Evolutionary conservation across 1,140 invertebrate species (phyloP).

Genomic region (Antheraea pernyi): DNA sequence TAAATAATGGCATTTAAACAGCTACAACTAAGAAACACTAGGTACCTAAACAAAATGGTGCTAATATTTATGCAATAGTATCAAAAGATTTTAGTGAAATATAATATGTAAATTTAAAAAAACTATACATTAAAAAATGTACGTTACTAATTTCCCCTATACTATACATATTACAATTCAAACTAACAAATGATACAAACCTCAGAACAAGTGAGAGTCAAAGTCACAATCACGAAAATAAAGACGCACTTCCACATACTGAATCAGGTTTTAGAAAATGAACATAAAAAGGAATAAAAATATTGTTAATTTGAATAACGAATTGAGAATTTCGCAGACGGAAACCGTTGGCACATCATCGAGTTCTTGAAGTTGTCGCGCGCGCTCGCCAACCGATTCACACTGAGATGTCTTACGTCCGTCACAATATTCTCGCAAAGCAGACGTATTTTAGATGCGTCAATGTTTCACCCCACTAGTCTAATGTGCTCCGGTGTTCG

Average conservation of each 20-base stretch:
- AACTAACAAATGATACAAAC: constrained; percentile 41
- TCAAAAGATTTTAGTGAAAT: neutral
- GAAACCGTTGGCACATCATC: constrained; percentile 49
- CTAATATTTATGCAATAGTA: too few species aligned
- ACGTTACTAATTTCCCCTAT: neutral
- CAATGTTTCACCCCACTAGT: constrained; percentile 52
- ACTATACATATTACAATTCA: constrained; percentile 9
- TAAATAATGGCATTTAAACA: too few species aligned
- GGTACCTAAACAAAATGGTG: too few species aligned
- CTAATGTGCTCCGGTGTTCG: constrained; percentile 12
- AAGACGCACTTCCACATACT: constrained; percentile 65
- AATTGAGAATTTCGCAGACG: constrained; percentile 55
- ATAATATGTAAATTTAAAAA: neutral
- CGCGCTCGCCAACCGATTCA: constrained; percentile 52
- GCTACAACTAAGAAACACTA: too few species aligned
- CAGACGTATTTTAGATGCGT: constrained; percentile 60
- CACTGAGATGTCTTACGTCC: constrained; percentile 55
- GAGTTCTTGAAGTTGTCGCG: constrained; percentile 50
- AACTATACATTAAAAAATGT: neutral
- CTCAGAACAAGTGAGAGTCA: constrained; percentile 61
- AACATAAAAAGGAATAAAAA: constrained; percentile 32
- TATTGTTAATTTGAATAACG: constrained; percentile 40
- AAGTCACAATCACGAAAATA: constrained; percentile 49
- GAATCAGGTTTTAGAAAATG: constrained; percentile 36
- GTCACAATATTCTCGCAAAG: constrained; percentile 26